Conservation (phyloP, 1,140 invertebrate genomes). For the Leptinotarsa defecta region DNA sequence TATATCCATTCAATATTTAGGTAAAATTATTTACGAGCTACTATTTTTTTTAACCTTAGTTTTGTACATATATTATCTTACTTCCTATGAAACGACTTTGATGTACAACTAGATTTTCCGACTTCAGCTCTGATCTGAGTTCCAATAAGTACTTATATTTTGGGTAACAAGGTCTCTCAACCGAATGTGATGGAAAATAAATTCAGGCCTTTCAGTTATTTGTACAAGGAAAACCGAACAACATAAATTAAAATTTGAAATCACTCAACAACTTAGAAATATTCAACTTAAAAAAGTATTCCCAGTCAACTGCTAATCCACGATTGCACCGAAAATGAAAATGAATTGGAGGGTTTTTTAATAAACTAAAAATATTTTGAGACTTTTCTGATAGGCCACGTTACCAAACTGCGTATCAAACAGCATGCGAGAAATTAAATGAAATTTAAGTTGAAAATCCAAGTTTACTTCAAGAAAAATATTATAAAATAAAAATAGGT, state of each 20-base stretch:
- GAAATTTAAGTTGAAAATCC: too few species aligned
- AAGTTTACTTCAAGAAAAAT: too few species aligned
- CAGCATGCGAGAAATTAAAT: too few species aligned
- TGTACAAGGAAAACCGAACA: not conserved
- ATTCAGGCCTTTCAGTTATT: not conserved
- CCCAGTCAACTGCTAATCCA: not conserved
- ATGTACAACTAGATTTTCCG: conserved; percentile 33
- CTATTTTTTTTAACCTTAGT: conserved; percentile 21
- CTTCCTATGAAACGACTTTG: conserved; percentile 43
- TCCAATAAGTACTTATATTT: not conserved
- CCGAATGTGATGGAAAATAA: not conserved
- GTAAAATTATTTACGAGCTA: conserved; percentile 30
- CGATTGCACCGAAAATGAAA: not conserved
- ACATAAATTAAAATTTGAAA: not conserved
- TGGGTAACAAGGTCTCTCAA: not conserved
- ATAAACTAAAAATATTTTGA: too few species aligned
- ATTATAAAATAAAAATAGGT: too few species aligned
- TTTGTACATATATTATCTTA: conserved; percentile 45
- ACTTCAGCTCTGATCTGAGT: not conserved
- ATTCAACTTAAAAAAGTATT: not conserved
- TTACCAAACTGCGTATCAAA: too few species aligned
- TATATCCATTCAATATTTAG: conserved; percentile 24
- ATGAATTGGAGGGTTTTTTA: too few species aligned
- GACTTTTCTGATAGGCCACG: too few species aligned
- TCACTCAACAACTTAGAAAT: not conserved